Base-by-base conservation (phyloP, 2,888 invertebrate species). In the Agrotis clavis region DNA sequence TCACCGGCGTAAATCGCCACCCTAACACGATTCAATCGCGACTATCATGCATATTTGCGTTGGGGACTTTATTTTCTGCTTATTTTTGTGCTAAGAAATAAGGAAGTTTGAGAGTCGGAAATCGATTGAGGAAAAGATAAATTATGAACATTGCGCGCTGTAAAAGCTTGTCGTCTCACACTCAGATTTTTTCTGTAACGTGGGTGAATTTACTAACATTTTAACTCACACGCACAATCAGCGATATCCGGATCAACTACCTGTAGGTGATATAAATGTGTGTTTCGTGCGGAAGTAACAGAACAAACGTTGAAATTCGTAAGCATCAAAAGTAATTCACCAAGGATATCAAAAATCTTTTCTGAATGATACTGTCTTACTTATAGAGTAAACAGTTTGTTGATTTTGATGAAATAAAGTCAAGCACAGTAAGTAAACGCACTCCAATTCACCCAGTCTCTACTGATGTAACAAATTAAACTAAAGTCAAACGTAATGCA, bases 1-100 rank as follows among this genome's bases (percentile, higher is more conserved):
- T 81, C 74, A 77, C 74, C 48, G 68, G 35, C 81, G 79, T 86
- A 86, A 85, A 86, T 86, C 79, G 79, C 78, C 72, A 69, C 78
- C 77, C 79, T 80, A 78, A 82, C 74, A 67, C 69, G 77, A 82
- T 82, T 85, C 77, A 81, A 83, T 86, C 83, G 79, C 65, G 60
- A 50, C 61, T 67, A 77, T 74, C 74, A 71, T 71, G 70, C 73
- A 77, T 65, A 68, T 65, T 73, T 60, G 47, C 69, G 48, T 69
- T 59, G 19, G 45, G 0, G 18, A 19, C 19, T 70, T 71, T 71
- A 70, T 47, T 65, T 51, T 54, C 41, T 66, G 19, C 47, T 16
- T 56, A 50, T n/a, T 35, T 79, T 74, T n/a, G n/a, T 13, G 3
- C 19, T 9, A 21, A 6, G 18, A 4, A 0, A 11, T 11, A 51